A percentile compares a stretch with the other conserved stretches of the same genome.
Evolutionary conservation across 2,888 invertebrate genomes (phyloP).

Genomic region (Dasysyrphus albostriatus): DNA sequence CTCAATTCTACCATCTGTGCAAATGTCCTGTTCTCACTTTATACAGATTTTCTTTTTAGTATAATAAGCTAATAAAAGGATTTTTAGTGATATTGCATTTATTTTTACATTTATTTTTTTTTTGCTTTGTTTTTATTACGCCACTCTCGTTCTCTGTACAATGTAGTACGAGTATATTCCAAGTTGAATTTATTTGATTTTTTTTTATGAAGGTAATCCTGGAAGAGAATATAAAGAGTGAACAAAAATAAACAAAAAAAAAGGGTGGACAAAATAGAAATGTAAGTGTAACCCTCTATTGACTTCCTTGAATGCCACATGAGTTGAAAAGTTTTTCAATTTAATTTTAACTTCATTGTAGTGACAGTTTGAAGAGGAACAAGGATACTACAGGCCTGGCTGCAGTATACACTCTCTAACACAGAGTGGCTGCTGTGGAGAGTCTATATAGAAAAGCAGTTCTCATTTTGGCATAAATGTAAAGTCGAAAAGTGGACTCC

Average conservation of each 20-base stretch:
- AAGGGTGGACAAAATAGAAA: neutral
- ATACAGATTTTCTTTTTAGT: constrained; percentile 24
- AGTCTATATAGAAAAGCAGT: constrained; percentile 28
- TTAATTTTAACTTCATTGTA: constrained; percentile 69
- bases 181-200: constrained; percentile 38
- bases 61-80: constrained; percentile 71
- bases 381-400: constrained; percentile 8
- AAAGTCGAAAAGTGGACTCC: constrained; percentile 41
- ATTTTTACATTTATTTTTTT: constrained; percentile 44
- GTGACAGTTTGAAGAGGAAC: constrained; percentile 60
- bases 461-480: constrained; percentile 20
- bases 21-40: constrained; percentile 29
- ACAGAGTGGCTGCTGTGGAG: neutral
- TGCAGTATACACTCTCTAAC: neutral
- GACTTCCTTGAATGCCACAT: constrained; percentile 57
- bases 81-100: constrained; percentile 67
- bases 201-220: constrained; percentile 25
- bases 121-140: constrained; percentile 39
- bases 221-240: constrained; percentile 11
- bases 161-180: neutral
- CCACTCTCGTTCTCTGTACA: neutral
- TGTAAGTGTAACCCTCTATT: constrained; percentile 22
- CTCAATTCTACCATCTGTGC: constrained; percentile 12
- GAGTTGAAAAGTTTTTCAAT: constrained; percentile 74
- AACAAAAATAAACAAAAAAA: constrained; percentile 1